Conservation (phyloP, 1,140 invertebrate species). For the Ceratosolen solmsi region DNA sequence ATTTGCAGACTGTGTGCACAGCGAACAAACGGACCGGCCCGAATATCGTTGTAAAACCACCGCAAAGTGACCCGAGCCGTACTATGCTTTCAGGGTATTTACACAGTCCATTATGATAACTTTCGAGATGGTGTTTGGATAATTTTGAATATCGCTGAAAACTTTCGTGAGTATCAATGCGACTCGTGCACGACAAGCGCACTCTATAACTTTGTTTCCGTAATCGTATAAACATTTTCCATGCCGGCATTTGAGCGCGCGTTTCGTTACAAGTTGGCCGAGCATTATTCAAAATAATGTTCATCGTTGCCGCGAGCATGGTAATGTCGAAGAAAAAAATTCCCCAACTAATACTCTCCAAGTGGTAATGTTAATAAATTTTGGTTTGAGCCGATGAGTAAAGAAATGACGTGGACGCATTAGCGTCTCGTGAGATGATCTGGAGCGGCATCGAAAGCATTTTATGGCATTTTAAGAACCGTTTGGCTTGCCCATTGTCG, state of each 20-base stretch:
- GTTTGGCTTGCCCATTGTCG: not conserved
- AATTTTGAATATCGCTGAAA: constrained; percentile 36
- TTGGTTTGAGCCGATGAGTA: too few relatives aligned
- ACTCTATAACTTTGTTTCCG: not conserved
- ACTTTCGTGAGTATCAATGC: constrained; percentile 26
- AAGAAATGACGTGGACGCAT: not conserved
- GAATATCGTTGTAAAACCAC: constrained; percentile 43
- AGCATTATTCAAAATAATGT: not conserved
- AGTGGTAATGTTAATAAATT: too few relatives aligned
- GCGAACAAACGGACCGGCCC: constrained; percentile 45
- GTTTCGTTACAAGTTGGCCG: not conserved
- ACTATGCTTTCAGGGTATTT: constrained; percentile 50
- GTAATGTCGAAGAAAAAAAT: too few relatives aligned
- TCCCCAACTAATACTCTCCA: too few relatives aligned
- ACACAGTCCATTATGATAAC: constrained; percentile 43
- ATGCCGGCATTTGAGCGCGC: not conserved
- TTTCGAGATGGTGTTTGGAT: constrained; percentile 42
- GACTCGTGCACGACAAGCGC: not conserved
- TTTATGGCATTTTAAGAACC: not conserved
- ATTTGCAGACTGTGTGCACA: not conserved
- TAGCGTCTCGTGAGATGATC: not conserved
- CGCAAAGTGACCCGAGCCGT: constrained; percentile 40
- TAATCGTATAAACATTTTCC: not conserved
- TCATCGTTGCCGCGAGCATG: too few relatives aligned
- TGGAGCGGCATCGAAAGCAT: not conserved